Evolutionary conservation across 2,113 vertebrate genomes (phyloP), one percentile per base, ranked within the genome.

Genomic region (Andinoacara biseriatus): DNA sequence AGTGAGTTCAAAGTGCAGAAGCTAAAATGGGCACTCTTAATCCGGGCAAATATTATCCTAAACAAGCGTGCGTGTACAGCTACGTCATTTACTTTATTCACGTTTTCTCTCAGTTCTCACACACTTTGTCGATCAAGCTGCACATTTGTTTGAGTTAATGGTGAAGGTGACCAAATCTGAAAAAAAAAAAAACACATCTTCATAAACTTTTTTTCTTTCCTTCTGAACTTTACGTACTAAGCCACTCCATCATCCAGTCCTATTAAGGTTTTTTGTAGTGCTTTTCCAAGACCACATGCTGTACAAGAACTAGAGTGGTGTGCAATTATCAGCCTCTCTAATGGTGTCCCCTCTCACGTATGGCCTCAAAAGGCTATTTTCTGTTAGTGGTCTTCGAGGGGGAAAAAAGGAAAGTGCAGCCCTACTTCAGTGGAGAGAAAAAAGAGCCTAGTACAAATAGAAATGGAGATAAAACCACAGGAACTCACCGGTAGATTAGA

Each of bases 261-360:
- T 87, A 75, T 90, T 84, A 84, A 78, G 76, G 74, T 74, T 87
- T 87, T 84, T 74, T 78, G 57, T 62, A 29, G 62, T 29, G 76
- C 77, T 74, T 82, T 87, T 80, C 72, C 76, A 86, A 86, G 87
- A 88, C 79, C 67, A 78, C 89, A 86, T 63, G 78, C 85, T 78
- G 75, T 38, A 63, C 57, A 88, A 89, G 82, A 86, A 83, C 83
- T 67, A 40, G 84, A 93, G 90, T 89, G 90, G 88, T 86, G 79
- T 83, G 77, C 69, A 90, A 90, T 92, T 91, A 91, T 86, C 86
- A 85, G 14, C 62, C 75, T 76, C 89, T 81, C 87, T 87, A 89
- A 91, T 90, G 86, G 80, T 76, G 86, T 89, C 76, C 86, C 18
- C 77, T 88, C 82, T 90, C 82, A 87, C 13, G 29, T 83, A 65